Evolutionary conservation across 2,113 vertebrate species (phyloP).

Genomic region (Neoarius graeffei): DNA sequence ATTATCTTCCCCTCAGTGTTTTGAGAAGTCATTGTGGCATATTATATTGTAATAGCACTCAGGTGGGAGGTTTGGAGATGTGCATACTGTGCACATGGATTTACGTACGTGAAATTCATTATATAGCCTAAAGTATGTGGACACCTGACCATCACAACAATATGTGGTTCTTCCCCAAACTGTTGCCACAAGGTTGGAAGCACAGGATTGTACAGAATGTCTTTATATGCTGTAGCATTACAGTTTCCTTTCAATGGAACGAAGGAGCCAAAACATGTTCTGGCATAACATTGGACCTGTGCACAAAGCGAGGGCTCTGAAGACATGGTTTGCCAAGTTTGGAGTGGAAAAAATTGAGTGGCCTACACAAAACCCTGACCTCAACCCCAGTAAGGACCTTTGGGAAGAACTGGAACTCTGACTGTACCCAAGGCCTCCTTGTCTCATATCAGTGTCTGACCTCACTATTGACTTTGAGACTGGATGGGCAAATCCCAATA

Average conservation of each 20-base stretch:
- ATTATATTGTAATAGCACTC: not conserved
- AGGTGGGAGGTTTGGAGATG: not conserved
- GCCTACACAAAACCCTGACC: not conserved
- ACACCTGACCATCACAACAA: not conserved
- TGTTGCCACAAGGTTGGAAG: not conserved
- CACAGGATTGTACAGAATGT: not conserved
- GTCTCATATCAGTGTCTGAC: not conserved
- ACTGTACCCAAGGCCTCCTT: not conserved
- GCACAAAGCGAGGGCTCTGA: not conserved
- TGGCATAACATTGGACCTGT: not conserved
- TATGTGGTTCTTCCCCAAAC: not conserved
- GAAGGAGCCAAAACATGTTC: not conserved
- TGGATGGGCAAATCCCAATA: not conserved
- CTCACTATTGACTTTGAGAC: not conserved
- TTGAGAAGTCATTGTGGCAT: slow-evolving; percentile 54
- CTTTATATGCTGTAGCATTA: not conserved
- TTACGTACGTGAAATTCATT: not conserved
- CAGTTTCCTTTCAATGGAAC: not conserved
- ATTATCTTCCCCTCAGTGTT: slow-evolving; percentile 49
- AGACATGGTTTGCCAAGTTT: not conserved
- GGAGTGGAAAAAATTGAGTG: not conserved
- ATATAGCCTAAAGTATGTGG: not conserved
- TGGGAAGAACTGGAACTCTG: not conserved
- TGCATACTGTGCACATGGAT: not conserved
- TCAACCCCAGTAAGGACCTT: not conserved